These are phyloP conservation scores for Poecile atricapillus DNA, from an alignment of 2,113 vertebrate species.

Conservation along the genomic window DNA sequence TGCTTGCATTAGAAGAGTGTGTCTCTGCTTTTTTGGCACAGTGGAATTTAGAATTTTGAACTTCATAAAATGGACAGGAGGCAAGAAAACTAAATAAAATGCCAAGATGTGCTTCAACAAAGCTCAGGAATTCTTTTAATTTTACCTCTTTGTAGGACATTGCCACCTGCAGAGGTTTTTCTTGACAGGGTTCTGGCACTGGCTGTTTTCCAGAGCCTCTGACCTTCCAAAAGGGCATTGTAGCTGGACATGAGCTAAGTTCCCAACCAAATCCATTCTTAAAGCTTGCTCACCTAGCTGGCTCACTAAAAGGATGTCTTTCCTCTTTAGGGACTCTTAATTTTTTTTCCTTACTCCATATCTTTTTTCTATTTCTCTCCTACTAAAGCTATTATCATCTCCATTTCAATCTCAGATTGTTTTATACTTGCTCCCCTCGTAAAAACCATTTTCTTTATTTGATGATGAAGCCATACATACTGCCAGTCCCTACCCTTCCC, in stretches of 20 bases:
- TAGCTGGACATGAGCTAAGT: not conserved
- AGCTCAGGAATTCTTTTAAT: constrained; percentile 31
- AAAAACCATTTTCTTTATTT: not conserved
- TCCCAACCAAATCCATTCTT: not conserved
- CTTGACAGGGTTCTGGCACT: constrained; percentile 49
- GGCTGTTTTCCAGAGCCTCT: constrained; percentile 18
- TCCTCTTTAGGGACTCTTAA: not conserved
- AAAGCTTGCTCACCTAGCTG: not conserved
- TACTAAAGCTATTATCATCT: not conserved
- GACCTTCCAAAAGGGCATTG: not conserved
- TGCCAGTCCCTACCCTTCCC: not conserved
- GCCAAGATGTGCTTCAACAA: constrained; percentile 21
- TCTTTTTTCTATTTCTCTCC: not conserved
- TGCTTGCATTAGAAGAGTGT: not conserved
- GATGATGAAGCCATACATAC: not conserved
- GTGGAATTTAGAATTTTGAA: not conserved
- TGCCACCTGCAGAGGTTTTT: constrained; percentile 26
- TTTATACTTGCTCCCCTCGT: not conserved
- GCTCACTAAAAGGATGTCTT: not conserved
- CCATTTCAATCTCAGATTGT: not conserved
- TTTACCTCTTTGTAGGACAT: not conserved
- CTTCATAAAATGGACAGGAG: not conserved
- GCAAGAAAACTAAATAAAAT: not conserved
- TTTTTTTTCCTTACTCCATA: not conserved
- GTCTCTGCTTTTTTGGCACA: not conserved